Evolutionary conservation across 2,888 invertebrate species (phyloP).

Genomic region (Tetheella fluctuosa): DNA sequence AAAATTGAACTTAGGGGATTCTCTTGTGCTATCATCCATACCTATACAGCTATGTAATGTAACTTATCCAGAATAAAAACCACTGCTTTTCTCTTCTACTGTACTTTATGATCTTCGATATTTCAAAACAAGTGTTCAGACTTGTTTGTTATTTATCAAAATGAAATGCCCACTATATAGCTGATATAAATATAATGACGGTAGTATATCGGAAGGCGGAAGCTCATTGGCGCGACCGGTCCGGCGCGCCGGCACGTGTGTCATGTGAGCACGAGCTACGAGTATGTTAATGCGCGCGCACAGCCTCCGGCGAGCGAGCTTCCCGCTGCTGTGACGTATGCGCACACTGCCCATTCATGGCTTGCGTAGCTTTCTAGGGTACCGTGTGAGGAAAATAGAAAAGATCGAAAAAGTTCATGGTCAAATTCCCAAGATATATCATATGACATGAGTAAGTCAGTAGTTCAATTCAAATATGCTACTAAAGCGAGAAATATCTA

Average conservation of each 20-base stretch:
- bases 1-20: neutral
- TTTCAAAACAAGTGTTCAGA: no score
- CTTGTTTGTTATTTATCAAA: slow-evolving; percentile 15
- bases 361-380: slow-evolving; percentile 27
- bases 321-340: slow-evolving; percentile 53
- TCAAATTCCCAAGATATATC: no score
- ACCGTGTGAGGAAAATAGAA: neutral
- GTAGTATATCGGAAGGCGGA: slow-evolving; percentile 70
- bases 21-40: neutral
- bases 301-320: slow-evolving; percentile 39
- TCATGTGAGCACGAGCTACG: slow-evolving; percentile 22
- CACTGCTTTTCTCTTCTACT: no score
- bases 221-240: slow-evolving; percentile 54
- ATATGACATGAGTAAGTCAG: no score
- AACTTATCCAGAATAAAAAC: no score
- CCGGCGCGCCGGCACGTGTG: slow-evolving; percentile 31
- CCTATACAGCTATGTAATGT: no score
- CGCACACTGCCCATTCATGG: slow-evolving; percentile 44
- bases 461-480: no score
- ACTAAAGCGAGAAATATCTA: no score
- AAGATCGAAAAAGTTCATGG: neutral
- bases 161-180: slow-evolving; percentile 19
- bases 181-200: slow-evolving; percentile 27
- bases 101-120: no score
- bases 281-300: slow-evolving; percentile 40